A percentile compares a stretch with the other conserved stretches of the same genome.
phyloP scores from a whole-genome alignment of 2,888 invertebrate species.

The Bugulina stolonifera region DNA sequence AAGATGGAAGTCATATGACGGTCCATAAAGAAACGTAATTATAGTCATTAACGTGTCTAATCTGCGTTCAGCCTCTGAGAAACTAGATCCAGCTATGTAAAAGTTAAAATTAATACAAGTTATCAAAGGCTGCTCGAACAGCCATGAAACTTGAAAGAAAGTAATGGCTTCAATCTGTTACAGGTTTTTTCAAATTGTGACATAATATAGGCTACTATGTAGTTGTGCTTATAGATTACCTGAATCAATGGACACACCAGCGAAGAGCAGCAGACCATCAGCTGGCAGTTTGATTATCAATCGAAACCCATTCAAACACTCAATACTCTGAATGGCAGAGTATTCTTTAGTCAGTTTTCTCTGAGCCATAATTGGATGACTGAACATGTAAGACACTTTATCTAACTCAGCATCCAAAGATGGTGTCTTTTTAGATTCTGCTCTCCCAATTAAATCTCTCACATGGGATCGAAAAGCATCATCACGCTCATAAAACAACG shows the following conservation, averaged over 20 bases:
- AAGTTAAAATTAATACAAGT: neutral
- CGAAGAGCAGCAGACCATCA: neutral
- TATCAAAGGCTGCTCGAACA: too few relatives aligned
- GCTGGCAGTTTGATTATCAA: neutral
- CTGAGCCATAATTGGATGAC: neutral
- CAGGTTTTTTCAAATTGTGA: too few relatives aligned
- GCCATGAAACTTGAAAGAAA: too few relatives aligned
- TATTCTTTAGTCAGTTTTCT: neutral
- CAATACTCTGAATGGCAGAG: neutral
- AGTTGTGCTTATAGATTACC: neutral
- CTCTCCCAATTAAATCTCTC: neutral
- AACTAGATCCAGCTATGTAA: neutral
- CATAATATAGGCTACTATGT: neutral
- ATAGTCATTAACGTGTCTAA: neutral
- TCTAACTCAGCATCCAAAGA: neutral
- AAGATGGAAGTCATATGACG: slow-evolving; percentile 18
- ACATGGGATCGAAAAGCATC: neutral
- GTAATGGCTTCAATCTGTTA: too few relatives aligned
- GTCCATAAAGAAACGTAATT: slow-evolving; percentile 11
- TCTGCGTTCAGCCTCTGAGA: neutral
- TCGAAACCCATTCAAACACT: slow-evolving; percentile 14
- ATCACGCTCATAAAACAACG: slow-evolving; percentile 18
- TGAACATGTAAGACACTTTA: slow-evolving; percentile 14
- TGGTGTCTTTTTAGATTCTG: neutral
- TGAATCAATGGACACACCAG: neutral